Conservation (phyloP, 1,140 invertebrate species). For the Habropoda laboriosa region DNA sequence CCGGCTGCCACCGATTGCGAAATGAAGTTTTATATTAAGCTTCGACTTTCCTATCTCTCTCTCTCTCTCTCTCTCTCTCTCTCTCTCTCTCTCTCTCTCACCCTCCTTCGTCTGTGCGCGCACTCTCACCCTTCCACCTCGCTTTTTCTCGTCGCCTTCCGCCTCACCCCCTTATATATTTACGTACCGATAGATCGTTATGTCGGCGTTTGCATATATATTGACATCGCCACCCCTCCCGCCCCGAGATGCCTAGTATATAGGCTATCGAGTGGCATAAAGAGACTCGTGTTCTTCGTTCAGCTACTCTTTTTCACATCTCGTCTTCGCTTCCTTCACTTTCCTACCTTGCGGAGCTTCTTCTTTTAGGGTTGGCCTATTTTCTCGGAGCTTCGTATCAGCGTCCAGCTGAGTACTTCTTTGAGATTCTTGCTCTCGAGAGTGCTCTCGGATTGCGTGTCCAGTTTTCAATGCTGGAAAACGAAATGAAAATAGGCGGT, state of each 20-base stretch:
- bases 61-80: slow-evolving; percentile 43
- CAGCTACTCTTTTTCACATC: background rate
- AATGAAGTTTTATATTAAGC: slow-evolving; percentile 83
- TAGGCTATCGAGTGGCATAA: slow-evolving; percentile 38
- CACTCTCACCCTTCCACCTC: slow-evolving; percentile 4
- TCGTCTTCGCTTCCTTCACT: background rate
- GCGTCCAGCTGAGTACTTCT: too few relatives aligned
- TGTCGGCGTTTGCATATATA: slow-evolving; percentile 81
- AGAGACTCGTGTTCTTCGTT: slow-evolving; percentile 24
- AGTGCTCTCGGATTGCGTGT: too few relatives aligned
- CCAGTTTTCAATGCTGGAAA: too few relatives aligned
- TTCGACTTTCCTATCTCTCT: slow-evolving; percentile 71
- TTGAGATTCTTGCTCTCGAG: too few relatives aligned
- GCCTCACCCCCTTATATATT: slow-evolving; percentile 71
- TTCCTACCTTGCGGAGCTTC: background rate
- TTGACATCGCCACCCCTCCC: slow-evolving; percentile 74
- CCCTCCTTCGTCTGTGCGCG: slow-evolving; percentile 27
- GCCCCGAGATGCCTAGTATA: slow-evolving; percentile 44
- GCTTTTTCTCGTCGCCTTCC: slow-evolving; percentile 36
- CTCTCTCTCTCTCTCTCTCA: slow-evolving; percentile 38
- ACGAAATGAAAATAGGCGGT: too few relatives aligned
- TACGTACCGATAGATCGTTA: slow-evolving; percentile 82
- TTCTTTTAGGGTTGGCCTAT: too few relatives aligned
- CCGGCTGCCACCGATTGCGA: slow-evolving; percentile 78
- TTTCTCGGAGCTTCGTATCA: too few relatives aligned